A percentile compares a stretch with the other conserved stretches of the same genome.
Conservation (phyloP, 2,113 vertebrate species). For the Anguilla japonica region DNA sequence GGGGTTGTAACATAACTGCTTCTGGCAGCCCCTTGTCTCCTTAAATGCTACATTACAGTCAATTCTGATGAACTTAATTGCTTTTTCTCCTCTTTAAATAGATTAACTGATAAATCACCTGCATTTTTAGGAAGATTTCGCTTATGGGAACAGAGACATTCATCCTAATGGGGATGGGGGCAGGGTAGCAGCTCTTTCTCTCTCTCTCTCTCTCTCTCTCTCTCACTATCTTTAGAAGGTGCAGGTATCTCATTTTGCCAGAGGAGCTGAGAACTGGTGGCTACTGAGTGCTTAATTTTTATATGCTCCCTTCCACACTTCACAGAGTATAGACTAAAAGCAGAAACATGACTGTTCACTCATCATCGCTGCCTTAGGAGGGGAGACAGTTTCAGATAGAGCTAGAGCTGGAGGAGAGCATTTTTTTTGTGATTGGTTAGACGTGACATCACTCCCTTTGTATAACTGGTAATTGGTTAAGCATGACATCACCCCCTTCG, state of each 20-base stretch:
- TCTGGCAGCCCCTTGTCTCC: not conserved
- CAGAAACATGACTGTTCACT: conserved; percentile 12
- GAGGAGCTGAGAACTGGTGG: too few species aligned
- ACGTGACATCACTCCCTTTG: conserved; percentile 71
- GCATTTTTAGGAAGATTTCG: too few species aligned
- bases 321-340: too few species aligned
- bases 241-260: too few species aligned
- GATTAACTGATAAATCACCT: not conserved
- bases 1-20: not conserved
- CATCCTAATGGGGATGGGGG: too few species aligned
- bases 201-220: too few species aligned
- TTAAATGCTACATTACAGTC: not conserved
- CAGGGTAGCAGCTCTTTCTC: too few species aligned
- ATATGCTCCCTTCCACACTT: too few species aligned
- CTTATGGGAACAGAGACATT: too few species aligned
- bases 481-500: conserved; percentile 44
- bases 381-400: conserved; percentile 34
- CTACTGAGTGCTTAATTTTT: too few species aligned
- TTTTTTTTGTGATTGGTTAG: conserved; percentile 73
- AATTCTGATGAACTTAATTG: conserved; percentile 16
- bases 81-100: not conserved
- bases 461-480: conserved; percentile 17
- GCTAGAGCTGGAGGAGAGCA: conserved; percentile 55
- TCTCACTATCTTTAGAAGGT: too few species aligned
- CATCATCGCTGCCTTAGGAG: conserved; percentile 6